These are phyloP conservation scores for Yponomeuta sedellus DNA, from an alignment of 2,888 invertebrate genomes.

Conservation along the genomic window DNA sequence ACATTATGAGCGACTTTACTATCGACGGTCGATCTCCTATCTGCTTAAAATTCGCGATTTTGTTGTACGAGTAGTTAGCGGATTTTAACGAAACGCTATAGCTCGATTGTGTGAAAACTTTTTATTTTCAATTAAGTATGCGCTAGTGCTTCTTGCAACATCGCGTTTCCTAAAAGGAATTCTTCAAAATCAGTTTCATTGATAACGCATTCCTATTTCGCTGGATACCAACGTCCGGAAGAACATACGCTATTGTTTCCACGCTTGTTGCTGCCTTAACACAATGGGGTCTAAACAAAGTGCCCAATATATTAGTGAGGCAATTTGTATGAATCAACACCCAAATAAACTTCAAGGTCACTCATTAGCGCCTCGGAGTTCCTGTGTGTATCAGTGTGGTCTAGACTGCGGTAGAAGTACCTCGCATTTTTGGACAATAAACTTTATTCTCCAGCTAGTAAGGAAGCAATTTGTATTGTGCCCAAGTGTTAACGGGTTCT, in stretches of 20 bases:
- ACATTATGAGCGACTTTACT: too few species aligned
- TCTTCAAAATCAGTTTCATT: background rate
- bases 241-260: slow-evolving; percentile 6
- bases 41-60: too few species aligned
- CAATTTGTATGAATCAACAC: slow-evolving; percentile 8
- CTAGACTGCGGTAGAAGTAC: background rate
- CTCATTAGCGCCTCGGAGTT: background rate
- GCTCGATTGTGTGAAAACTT: background rate
- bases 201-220: background rate
- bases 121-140: background rate
- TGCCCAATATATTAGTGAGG: slow-evolving; percentile 18
- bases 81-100: too few species aligned
- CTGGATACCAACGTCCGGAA: slow-evolving; percentile 3
- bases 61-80: too few species aligned
- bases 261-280: slow-evolving; percentile 22
- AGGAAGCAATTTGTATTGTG: background rate
- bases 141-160: background rate
- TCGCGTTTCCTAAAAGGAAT: background rate
- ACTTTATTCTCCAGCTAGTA: background rate
- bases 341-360: slow-evolving; percentile 10
- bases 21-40: too few species aligned
- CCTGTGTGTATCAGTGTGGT: background rate
- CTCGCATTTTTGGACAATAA: background rate
- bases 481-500: background rate
- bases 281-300: slow-evolving; percentile 44